phyloP scores from a whole-genome alignment of 2,888 invertebrate species.

The Cheilosia soror region DNA sequence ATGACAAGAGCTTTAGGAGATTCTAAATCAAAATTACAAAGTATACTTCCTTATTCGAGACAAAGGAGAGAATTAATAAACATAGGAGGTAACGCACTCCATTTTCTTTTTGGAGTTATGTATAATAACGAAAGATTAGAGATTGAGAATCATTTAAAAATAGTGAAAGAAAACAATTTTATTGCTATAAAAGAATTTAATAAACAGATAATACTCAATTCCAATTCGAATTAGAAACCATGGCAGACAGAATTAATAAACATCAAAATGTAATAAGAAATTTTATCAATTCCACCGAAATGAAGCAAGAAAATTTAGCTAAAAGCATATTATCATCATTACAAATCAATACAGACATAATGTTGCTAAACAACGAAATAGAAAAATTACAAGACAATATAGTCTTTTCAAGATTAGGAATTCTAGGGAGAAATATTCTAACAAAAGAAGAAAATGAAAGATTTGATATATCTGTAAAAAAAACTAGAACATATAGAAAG shows the following conservation, averaged over 20 bases:
- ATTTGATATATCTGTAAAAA: too few species aligned
- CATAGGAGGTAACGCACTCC: not conserved
- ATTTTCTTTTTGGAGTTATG: not conserved
- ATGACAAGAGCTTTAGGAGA: not conserved
- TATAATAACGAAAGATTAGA: not conserved
- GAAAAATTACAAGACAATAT: constrained; percentile 5
- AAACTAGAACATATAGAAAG: too few species aligned
- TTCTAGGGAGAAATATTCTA: not conserved
- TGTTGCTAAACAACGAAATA: not conserved
- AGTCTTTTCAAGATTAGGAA: not conserved
- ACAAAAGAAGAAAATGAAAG: not conserved
- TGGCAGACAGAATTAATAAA: not conserved
- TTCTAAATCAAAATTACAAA: constrained; percentile 1
- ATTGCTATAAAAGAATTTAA: constrained; percentile 10
- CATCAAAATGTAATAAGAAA: not conserved
- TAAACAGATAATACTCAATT: constrained; percentile 10
- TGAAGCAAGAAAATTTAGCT: not conserved
- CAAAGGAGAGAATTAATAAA: constrained; percentile 6
- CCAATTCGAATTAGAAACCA: not conserved
- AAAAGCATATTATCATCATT: not conserved
- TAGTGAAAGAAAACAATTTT: not conserved
- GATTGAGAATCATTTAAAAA: not conserved
- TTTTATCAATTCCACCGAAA: not conserved
- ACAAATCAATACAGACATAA: constrained; percentile 1
- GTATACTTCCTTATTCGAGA: constrained; percentile 2